Conservation (phyloP, 2,888 invertebrate genomes). For the Marasmarcha lunaedactyla region DNA sequence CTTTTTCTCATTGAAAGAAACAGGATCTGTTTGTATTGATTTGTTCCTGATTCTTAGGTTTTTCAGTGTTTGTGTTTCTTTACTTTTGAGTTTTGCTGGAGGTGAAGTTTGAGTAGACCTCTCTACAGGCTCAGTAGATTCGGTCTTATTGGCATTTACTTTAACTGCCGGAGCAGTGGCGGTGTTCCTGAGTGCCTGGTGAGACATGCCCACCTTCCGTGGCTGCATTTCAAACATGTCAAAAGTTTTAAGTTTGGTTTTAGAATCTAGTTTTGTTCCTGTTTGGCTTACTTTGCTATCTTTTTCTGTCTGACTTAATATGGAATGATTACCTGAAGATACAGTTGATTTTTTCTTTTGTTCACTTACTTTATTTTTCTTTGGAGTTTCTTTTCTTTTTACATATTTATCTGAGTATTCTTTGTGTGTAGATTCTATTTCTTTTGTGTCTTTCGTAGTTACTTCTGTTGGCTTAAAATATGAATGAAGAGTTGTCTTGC, state of each 20-base stretch:
- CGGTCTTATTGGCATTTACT: slow-evolving; percentile 23
- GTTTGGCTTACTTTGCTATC: slow-evolving; percentile 23
- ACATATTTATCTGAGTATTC: slow-evolving; percentile 49
- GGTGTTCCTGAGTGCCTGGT: slow-evolving; percentile 46
- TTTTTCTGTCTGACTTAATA: slow-evolving; percentile 37
- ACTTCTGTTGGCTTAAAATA: slow-evolving; percentile 25
- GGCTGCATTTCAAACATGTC: slow-evolving; percentile 49
- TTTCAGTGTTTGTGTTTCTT: slow-evolving; percentile 8
- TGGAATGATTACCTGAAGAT: slow-evolving; percentile 35
- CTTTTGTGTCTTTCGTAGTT: slow-evolving; percentile 25
- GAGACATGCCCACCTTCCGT: slow-evolving; percentile 28
- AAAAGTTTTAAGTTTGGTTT: slow-evolving; percentile 43
- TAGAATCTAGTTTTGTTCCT: slow-evolving; percentile 32
- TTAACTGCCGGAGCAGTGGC: slow-evolving; percentile 12
- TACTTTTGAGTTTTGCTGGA: slow-evolving; percentile 11
- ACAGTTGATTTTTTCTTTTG: slow-evolving; percentile 29
- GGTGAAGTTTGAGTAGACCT: slow-evolving; percentile 1
- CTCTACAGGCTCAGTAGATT: slow-evolving; percentile 18
- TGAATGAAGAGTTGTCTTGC: slow-evolving; percentile 32
- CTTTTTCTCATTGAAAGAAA: slow-evolving; percentile 7
- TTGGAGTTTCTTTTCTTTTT: slow-evolving; percentile 42
- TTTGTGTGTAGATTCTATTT: slow-evolving; percentile 27
- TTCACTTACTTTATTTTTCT: slow-evolving; percentile 24
- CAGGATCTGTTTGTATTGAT: slow-evolving; percentile 35
- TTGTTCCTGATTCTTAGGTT: slow-evolving; percentile 2